These are phyloP conservation scores for Mionectes olivaceus DNA, from an alignment of 2,797 vertebrate species.

Conservation along the genomic window DNA sequence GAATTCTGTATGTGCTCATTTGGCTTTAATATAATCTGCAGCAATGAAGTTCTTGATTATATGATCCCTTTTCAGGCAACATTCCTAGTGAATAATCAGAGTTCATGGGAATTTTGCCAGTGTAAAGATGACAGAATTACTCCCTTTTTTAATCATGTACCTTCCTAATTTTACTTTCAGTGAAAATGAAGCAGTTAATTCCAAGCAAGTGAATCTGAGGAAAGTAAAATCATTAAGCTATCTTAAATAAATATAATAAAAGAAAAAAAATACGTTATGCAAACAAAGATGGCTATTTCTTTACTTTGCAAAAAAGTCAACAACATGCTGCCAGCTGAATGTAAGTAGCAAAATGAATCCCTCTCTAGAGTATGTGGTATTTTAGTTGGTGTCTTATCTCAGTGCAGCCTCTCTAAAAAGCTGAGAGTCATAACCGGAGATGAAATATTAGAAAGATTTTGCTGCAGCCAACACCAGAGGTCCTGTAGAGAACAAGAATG, in stretches of 20 bases:
- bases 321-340: neutral
- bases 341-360: neutral
- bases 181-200: slow-evolving; percentile 8
- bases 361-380: neutral
- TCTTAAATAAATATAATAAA: slow-evolving; percentile 8
- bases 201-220: neutral
- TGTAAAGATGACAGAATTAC: slow-evolving; percentile 10
- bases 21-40: slow-evolving; percentile 25
- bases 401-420: slow-evolving; percentile 27
- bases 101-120: slow-evolving; percentile 22
- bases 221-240: neutral
- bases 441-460: slow-evolving; percentile 67
- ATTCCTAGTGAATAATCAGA: slow-evolving; percentile 25
- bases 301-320: neutral
- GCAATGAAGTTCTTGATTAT: slow-evolving; percentile 19
- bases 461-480: slow-evolving; percentile 57
- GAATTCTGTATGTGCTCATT: neutral
- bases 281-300: neutral
- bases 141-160: neutral
- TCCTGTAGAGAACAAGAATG: slow-evolving; percentile 57
- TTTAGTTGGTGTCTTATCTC: slow-evolving; percentile 28
- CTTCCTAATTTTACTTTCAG: neutral
- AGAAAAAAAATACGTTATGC: neutral
- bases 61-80: slow-evolving; percentile 11
- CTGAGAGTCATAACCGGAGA: neutral